Base-by-base conservation (phyloP, 2,113 vertebrate genomes). In the Chloropsis hardwickii region DNA sequence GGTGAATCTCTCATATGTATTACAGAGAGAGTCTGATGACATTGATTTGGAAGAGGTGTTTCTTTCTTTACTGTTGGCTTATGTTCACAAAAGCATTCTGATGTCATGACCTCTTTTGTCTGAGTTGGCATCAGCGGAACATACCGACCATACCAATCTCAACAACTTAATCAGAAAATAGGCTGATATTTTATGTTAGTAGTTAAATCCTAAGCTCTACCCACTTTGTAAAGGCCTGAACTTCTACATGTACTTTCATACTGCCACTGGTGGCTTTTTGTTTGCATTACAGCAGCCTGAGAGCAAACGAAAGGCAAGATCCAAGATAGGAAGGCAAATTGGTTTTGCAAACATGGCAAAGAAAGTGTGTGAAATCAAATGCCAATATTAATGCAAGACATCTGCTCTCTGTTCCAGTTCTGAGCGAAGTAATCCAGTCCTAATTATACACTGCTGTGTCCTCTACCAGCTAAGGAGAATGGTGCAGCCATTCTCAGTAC, bases 361-460 rank as follows among this genome's bases (percentile, higher is more conserved):
- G 94, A 95, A 95, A 95, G 50, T 86, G 91, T 89, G 81, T 90
- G 90, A 91, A 96, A 96, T 95, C 93, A 93, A 96, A 96, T 96
- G 96, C 94, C 94, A 95, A 86, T 92, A 95, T 97, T 96, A 97
- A 94, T 96, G 90, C 81, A 83, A 93, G 94, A 96, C 96, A 97
- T 97, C 95, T 97, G 96, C 90, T 96, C 93, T 93, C 90, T 92
- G 79, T 92, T 97, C 89, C 84, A 87, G 93, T 87, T 94, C 95
- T 87, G 90, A 95, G 90, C 33, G 53, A 95, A 96, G 90, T 96
- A 96, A 96, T 96, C 95, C 92, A 96, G 93, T 90, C 93, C 93
- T 97, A 96, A 97, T 96, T 96, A 95, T 37, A 96, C 93, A 95
- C 94, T 97, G 95, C 95, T 96, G 90, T 96, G 94, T 96, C 94